Percentiles rank a stretch among this genome's conserved stretches.
Evolutionary conservation across 2,888 invertebrate genomes (phyloP).

Genomic region (Microplitis deprimator): DNA sequence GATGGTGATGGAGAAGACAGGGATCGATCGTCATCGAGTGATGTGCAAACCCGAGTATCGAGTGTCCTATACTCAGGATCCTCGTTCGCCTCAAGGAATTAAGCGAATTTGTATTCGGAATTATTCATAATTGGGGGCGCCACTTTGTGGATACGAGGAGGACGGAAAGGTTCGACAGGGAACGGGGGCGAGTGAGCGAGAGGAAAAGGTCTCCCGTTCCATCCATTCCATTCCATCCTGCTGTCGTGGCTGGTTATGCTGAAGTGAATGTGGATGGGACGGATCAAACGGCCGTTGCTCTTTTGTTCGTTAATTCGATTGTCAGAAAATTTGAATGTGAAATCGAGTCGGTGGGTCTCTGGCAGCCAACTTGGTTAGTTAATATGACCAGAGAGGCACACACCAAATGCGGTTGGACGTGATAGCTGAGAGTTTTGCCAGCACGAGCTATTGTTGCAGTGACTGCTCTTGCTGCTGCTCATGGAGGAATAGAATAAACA

Average conservation of each 20-base stretch:
- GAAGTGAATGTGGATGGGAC: slow-evolving; percentile 44
- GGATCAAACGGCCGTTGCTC: slow-evolving; percentile 69
- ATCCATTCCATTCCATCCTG: neutral
- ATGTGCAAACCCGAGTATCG: neutral
- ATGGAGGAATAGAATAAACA: too few species aligned
- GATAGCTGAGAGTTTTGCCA: neutral
- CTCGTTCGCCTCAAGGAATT: slow-evolving; percentile 53
- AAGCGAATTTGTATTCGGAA: slow-evolving; percentile 64
- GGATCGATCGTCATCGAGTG: too few species aligned
- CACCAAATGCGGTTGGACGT: neutral
- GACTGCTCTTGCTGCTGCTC: too few species aligned
- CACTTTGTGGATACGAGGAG: slow-evolving; percentile 56
- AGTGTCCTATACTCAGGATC: neutral
- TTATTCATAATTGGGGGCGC: slow-evolving; percentile 67
- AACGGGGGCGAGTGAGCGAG: slow-evolving; percentile 20
- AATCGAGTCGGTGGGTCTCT: slow-evolving; percentile 55
- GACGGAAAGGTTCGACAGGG: slow-evolving; percentile 44
- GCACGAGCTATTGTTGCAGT: neutral
- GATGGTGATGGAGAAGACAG: too few species aligned
- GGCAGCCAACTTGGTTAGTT: neutral
- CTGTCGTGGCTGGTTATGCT: neutral
- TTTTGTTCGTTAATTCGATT: slow-evolving; percentile 66
- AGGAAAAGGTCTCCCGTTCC: neutral
- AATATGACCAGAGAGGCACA: neutral
- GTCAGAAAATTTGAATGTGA: slow-evolving; percentile 67